Percentiles rank a stretch among this genome's conserved stretches.
Evolutionary conservation across 2,113 vertebrate genomes (phyloP).

Genomic region (Psephotus haematonotus): DNA sequence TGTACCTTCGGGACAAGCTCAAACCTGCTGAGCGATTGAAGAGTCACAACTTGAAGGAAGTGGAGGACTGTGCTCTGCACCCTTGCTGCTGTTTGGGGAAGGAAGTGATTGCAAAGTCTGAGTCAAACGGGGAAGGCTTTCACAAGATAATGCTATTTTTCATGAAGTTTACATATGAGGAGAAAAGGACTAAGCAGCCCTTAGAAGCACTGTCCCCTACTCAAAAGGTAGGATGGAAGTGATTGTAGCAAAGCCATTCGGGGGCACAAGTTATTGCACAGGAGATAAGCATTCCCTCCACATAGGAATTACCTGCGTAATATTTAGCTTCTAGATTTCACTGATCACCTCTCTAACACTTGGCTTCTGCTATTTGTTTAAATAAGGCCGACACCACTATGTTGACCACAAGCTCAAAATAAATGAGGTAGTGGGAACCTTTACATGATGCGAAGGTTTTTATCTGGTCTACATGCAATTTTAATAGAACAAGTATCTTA

Average conservation of each 20-base stretch:
- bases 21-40: neutral
- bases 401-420: neutral
- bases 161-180: neutral
- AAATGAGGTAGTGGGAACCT: neutral
- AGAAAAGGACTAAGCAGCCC: fast-evolving
- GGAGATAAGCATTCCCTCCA: neutral
- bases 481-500: neutral
- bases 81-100: neutral
- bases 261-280: neutral
- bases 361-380: neutral
- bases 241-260: fast-evolving
- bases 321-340: neutral
- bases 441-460: neutral
- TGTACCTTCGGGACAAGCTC: neutral
- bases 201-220: fast-evolving
- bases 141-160: neutral
- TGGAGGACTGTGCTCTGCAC: neutral
- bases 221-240: neutral
- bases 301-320: neutral
- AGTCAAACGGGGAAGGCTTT: neutral
- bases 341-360: neutral
- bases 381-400: neutral
- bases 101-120: neutral
- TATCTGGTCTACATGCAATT: fast-evolving
- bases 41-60: neutral